Base-by-base conservation (phyloP, 2,797 vertebrate species). In the Rousettus madagascariensis region DNA sequence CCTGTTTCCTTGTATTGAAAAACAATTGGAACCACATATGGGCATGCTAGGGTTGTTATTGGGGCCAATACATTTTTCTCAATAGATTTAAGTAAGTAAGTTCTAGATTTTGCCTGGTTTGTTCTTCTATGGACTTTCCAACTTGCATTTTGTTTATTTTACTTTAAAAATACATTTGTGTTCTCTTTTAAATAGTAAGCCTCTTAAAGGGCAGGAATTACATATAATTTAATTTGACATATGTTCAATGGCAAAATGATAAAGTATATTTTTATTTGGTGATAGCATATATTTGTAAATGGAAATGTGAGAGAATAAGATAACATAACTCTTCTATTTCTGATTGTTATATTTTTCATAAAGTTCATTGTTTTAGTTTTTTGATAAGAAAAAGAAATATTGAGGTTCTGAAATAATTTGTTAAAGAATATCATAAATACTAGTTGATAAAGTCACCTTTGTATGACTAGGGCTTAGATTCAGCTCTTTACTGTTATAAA, bases 61-160 rank as follows among this genome's bases (percentile, higher is more conserved):
- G 51, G 8, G 8, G 15, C 36, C 28, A 80, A 75, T 65, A 75
- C 2, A 78, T 13, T 80, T 94, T 26, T 41, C 68, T 83, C 43
- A 33, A 6, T 41, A 63, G 6, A 2, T 88, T 78, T 96, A 90
- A 79, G 43, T 75, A 80, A 79, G 43, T 74, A 80, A 86, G 8
- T 20, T 55, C 33, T 94, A 33, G 36, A 77, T 90, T 93, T 95
- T 96, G 6, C 30, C 43, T 83, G 66, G 10, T 86, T 90, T 90
- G 68, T 85, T 92, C n/a, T 91, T 78, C 30, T 12, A 28, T 82
- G 26, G 20, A 88, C 41, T 93, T 93, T 85, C 83, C 28, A 78
- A 9, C 38, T 61, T 95, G 33, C n/a, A 79, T 89, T 20, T 36
- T 22, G 1, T 79, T 78, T 87, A 30, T 61, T 90, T 92, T 78